Percentiles rank a stretch among this genome's conserved stretches.
These are phyloP conservation scores for Anastrepha obliqua DNA, from an alignment of 1,140 invertebrate genomes.

Conservation along the genomic window DNA sequence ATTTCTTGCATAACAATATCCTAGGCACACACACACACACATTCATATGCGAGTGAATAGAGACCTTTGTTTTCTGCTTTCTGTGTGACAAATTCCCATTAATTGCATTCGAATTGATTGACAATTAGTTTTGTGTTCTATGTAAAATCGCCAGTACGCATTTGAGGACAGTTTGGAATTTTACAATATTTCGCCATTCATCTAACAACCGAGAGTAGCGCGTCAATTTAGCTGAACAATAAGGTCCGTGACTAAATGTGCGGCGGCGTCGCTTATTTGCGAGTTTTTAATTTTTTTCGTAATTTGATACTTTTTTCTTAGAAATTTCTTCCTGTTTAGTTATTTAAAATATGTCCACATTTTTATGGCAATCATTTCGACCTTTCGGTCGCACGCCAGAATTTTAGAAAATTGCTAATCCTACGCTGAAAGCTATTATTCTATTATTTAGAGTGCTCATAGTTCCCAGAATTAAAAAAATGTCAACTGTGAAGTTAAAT, in stretches of 20 bases:
- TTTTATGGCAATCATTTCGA: background rate
- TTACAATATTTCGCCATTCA: background rate
- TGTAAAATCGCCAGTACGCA: background rate
- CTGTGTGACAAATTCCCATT: constrained; percentile 24
- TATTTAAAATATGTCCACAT: background rate
- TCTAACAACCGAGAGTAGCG: background rate
- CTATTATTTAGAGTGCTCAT: too few relatives aligned
- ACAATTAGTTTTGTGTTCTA: background rate
- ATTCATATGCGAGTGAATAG: background rate
- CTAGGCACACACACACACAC: background rate
- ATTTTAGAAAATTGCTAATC: background rate
- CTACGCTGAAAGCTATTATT: background rate
- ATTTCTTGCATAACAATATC: background rate
- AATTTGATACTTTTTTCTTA: constrained; percentile 31
- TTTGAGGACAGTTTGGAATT: background rate
- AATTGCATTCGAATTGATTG: constrained; percentile 46
- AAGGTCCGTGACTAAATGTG: background rate
- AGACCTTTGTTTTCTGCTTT: background rate
- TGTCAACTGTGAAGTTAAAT: too few relatives aligned
- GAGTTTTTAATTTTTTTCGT: background rate
- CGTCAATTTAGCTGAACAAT: background rate
- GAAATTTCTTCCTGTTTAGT: background rate
- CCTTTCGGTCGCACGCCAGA: background rate
- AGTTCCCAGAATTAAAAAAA: too few relatives aligned
- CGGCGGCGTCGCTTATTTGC: background rate